A percentile compares a stretch with the other conserved stretches of the same genome.
Conservation (phyloP, 2,888 invertebrate species). For the Caenorhabditis sp. region DNA sequence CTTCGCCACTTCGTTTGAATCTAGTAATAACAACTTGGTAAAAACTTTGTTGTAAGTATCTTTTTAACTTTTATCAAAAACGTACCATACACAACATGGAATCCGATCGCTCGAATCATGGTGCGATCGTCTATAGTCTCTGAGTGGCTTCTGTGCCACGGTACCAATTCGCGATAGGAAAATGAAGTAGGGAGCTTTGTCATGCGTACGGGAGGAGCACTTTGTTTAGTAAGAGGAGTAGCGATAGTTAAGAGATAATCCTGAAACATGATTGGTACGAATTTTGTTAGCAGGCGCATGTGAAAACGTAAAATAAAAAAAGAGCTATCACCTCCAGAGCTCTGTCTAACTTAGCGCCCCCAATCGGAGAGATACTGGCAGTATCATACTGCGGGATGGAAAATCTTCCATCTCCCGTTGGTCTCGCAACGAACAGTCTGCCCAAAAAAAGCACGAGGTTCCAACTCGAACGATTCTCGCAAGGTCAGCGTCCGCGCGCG, state of each 20-base stretch:
- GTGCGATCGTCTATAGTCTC: constrained; percentile 71
- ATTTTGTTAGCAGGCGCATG: no score
- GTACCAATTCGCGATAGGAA: constrained; percentile 78
- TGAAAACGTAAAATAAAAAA: no score
- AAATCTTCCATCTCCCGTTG: no score
- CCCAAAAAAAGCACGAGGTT: no score
- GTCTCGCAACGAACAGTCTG: no score
- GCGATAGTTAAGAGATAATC: constrained; percentile 51
- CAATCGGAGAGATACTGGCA: no score
- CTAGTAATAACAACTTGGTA: neutral
- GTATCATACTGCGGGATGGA: no score
- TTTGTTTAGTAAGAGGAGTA: constrained; percentile 15
- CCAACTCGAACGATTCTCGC: no score
- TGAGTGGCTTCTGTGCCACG: constrained; percentile 75
- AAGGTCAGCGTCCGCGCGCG: no score
- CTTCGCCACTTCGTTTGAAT: no score
- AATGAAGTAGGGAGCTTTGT: constrained; percentile 64
- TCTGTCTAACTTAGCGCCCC: no score
- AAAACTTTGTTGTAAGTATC: neutral
- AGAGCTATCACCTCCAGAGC: no score
- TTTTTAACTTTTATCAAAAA: neutral
- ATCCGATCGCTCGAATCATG: constrained; percentile 79
- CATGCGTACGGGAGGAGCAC: constrained; percentile 44
- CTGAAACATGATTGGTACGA: constrained; percentile 13
- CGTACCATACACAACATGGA: constrained; percentile 75